Base-by-base conservation (phyloP, 2,113 vertebrate genomes). In the Pachycephala philippinensis region DNA sequence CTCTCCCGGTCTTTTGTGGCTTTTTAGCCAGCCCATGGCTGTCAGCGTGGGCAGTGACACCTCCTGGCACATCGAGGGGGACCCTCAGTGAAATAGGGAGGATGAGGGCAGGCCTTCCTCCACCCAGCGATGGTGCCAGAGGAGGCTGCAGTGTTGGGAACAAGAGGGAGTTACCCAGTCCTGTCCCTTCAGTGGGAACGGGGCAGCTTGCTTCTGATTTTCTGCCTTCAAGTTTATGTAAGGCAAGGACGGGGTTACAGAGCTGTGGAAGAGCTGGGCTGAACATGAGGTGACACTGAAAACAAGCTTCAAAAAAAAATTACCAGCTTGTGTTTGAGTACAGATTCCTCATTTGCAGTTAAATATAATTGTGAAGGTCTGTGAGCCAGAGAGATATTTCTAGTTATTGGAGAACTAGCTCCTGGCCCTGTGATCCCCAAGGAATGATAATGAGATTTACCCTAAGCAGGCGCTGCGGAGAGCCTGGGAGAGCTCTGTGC, bases 321-420 rank as follows among this genome's bases (percentile, higher is more conserved):
- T 69, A 63, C 66, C 93, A 96, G 94, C 91, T 96, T 91, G 93
- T 91, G 94, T 96, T 95, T 96, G 93, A 93, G 92, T 85, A 94
- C 81, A 97, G 93, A 94, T 90, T 87, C 95, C 94, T 96, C 93
- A 88, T 96, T 96, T 97, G 92, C 81, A 95, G 94, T 95, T 97
- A 97, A 97, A 95, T 95, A 95, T 95, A 96, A 95, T 96, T 94
- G 89, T 95, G 91, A 76, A 90, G 93, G 91, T 94, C 91, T 96
- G 93, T 81, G 89, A 94, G 96, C 82, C 71, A 96, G 68, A 72
- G 92, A 94, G 93, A 95, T 94, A 94, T 96, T 95, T 95, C 95
- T 68, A 89, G 81, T 95, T 95, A 87, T 89, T 93, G 93, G 87
- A 94, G 94, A 94, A 85, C 54, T 50, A 91, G 87, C 89, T 95